A percentile compares a stretch with the other conserved stretches of the same genome.
Conservation (phyloP, 2,888 invertebrate species). For the Dendrolimus pini region DNA sequence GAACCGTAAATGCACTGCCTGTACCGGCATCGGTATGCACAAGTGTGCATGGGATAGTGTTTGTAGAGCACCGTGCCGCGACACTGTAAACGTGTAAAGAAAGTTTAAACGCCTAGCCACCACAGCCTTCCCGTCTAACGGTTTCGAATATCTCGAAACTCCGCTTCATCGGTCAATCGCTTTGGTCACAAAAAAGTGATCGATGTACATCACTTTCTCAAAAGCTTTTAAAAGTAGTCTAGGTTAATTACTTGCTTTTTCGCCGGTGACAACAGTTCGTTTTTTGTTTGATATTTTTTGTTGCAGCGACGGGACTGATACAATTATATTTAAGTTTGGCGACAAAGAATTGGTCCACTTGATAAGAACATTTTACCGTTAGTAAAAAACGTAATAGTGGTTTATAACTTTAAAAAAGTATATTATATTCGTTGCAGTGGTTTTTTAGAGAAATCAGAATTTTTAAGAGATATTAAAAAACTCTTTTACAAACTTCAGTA, state of each 20-base stretch:
- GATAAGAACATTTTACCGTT: neutral
- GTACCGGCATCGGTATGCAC: slow-evolving; percentile 15
- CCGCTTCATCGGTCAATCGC: slow-evolving; percentile 16
- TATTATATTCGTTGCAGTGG: no score
- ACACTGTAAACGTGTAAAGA: slow-evolving; percentile 21
- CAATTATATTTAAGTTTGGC: neutral
- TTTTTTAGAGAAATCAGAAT: no score
- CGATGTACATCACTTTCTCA: slow-evolving; percentile 16
- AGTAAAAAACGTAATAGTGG: no score
- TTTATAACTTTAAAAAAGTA: no score
- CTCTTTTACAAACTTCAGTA: no score
- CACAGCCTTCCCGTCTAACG: slow-evolving; percentile 46
- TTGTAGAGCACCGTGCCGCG: slow-evolving; percentile 23
- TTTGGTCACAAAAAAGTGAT: slow-evolving; percentile 30
- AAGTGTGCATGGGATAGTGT: slow-evolving; percentile 13
- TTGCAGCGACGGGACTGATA: neutral
- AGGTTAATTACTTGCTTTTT: neutral
- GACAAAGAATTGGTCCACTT: neutral
- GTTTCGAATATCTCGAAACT: slow-evolving; percentile 30
- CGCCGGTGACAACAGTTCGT: neutral
- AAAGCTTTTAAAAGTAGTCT: slow-evolving; percentile 7
- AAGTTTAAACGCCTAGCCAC: slow-evolving; percentile 19
- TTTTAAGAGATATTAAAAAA: no score
- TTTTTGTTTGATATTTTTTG: slow-evolving; percentile 2
- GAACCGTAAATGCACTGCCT: slow-evolving; percentile 10